Base-by-base conservation (phyloP, 2,797 vertebrate species). In the Dromococcyx pavoninus region DNA sequence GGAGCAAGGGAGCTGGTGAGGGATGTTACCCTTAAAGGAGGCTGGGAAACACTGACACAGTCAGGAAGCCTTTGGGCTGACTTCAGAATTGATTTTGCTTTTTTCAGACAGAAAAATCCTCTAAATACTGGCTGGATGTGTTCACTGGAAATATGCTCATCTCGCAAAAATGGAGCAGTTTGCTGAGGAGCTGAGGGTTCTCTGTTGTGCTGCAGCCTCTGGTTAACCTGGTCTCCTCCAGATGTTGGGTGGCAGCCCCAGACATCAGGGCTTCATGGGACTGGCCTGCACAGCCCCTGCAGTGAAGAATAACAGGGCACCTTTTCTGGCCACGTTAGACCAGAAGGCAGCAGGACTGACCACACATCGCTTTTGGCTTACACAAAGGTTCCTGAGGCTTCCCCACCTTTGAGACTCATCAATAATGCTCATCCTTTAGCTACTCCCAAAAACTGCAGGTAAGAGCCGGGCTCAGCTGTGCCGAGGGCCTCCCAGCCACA, bases 131-230 rank as follows among this genome's bases (percentile, higher is more conserved):
- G 2, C 35, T 58, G 58, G 32, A 53, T 35, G 37, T 54, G 12
- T 46, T 69, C 8, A 1, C 61, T 72, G 73, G 17, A 41, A 77
- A 46, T 2, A 10, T 0, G 0, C 27, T 67, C 17, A 7, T 25
- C 24, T 69, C 0, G 0, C 1, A 7, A 24, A n/a, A 66, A 12
- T 0, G 2, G 53, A 46, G 35, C 7, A 0, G 15, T 32, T 58
- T 1, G 1, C 35, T 39, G 13, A 1, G 8, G 58, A 66, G 65
- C 77, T 66, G 73, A 46, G 46, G 27, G 10, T 2, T 8, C 30
- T 76, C 25, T 2, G 51, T 15, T 50, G 58, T 27, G 60, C 58
- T 39, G n/a, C 46, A 25, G 72, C 75, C 18, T 56, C 39, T 30
- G 14, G 5, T 35, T 12, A n/a, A 18, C 41, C 21, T 54, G 44